These are phyloP conservation scores for Melitaea cinxia DNA, from an alignment of 1,140 invertebrate genomes.

Conservation along the genomic window DNA sequence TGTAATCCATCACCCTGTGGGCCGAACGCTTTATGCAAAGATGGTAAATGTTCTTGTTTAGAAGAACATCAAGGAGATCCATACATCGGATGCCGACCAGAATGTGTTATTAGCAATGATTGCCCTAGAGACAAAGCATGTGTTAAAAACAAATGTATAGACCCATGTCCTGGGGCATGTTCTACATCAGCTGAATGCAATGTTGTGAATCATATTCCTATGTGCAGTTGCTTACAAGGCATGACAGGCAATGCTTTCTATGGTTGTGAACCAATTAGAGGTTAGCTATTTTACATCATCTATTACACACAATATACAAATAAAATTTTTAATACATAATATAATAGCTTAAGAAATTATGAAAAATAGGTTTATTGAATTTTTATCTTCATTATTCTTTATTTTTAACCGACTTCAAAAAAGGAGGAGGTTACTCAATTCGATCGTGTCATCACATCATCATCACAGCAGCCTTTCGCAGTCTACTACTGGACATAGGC, in stretches of 20 bases:
- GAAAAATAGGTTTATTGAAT: too few relatives aligned
- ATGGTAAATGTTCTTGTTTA: slow-evolving; percentile 85
- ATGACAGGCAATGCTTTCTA: slow-evolving; percentile 85
- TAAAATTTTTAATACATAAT: too few relatives aligned
- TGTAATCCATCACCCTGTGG: slow-evolving; percentile 87
- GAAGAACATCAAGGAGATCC: slow-evolving; percentile 87
- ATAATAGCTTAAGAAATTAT: too few relatives aligned
- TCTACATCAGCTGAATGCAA: slow-evolving; percentile 85
- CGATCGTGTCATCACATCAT: too few relatives aligned
- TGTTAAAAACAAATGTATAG: slow-evolving; percentile 85
- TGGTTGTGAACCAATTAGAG: slow-evolving; percentile 68
- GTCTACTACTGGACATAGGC: too few relatives aligned
- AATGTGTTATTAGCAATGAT: slow-evolving; percentile 86
- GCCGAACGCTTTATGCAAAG: slow-evolving; percentile 83
- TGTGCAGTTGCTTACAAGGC: slow-evolving; percentile 86
- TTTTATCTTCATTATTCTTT: too few relatives aligned
- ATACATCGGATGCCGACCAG: slow-evolving; percentile 85
- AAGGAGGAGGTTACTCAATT: too few relatives aligned
- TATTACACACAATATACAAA: too few relatives aligned
- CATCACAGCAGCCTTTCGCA: too few relatives aligned
- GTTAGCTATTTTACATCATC: slow-evolving; percentile 30
- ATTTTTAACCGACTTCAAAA: too few relatives aligned
- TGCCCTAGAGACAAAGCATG: slow-evolving; percentile 87
- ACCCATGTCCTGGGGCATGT: slow-evolving; percentile 87
- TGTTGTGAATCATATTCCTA: slow-evolving; percentile 87